Evolutionary conservation across 2,797 vertebrate species (phyloP).

Genomic region (Pipistrellus nathusii): DNA sequence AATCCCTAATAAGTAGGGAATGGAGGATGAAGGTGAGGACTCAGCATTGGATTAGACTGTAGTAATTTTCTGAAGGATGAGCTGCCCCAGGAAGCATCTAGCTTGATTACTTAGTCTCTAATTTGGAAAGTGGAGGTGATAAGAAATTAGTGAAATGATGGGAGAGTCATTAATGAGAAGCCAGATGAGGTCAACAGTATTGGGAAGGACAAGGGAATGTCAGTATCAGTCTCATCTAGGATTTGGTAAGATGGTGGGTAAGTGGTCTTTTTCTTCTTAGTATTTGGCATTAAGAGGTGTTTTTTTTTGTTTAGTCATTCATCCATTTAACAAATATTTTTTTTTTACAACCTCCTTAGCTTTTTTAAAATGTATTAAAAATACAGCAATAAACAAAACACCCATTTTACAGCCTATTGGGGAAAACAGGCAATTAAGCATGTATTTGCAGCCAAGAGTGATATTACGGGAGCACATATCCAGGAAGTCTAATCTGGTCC

Average conservation of each 20-base stretch:
- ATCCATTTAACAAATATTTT: background rate
- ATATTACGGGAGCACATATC: background rate
- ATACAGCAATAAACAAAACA: background rate
- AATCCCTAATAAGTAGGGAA: constrained; percentile 46
- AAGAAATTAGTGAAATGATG: constrained; percentile 69
- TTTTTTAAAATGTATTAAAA: background rate
- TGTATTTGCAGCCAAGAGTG: background rate
- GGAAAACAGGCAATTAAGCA: background rate
- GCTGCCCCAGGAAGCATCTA: constrained; percentile 28
- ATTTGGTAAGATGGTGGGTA: background rate
- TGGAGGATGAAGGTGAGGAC: constrained; percentile 59
- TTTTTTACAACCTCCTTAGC: background rate
- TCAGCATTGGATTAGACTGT: constrained; percentile 69
- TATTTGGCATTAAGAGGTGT: background rate
- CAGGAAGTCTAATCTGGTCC: background rate
- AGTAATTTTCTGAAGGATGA: constrained; percentile 66
- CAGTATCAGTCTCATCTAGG: background rate
- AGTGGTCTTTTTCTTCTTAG: background rate
- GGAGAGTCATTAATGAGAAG: constrained; percentile 49
- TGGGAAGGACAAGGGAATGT: constrained; percentile 30
- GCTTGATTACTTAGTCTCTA: constrained; percentile 58
- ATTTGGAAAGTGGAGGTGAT: constrained; percentile 66
- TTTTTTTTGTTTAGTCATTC: background rate
- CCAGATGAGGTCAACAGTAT: background rate
- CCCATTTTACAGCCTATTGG: background rate